Evolutionary conservation across 1,140 invertebrate genomes (phyloP), one percentile per base, ranked within the genome.

Genomic region (Ceratosolen fusciceps): DNA sequence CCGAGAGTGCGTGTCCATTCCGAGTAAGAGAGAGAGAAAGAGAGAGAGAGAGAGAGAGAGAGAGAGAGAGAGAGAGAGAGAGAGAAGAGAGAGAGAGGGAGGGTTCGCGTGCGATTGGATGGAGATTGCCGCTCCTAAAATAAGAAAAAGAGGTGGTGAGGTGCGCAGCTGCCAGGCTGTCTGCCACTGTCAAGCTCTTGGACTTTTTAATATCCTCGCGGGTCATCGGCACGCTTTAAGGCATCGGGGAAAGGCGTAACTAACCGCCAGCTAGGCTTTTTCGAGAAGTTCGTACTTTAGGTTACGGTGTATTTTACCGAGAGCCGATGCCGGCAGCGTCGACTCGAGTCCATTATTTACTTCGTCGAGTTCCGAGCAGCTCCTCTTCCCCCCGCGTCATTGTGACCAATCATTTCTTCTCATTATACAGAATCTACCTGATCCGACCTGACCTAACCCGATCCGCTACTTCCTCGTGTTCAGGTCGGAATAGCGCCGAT

Each of bases 111-210:
- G 60, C 58, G 60, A 9, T 65, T 31, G 21, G 34, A 24, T 12
- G 31, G 4, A n/a, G n/a, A 67, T 71, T 71, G 56, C 37, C 81
- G 72, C 86, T 84, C 84, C 74, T 65, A 83, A 86, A 86, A 87
- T 77, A 83, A 83, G 83, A 84, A 80, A 81, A 79, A 77, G 68
- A 77, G 24, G n/a, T 16, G 8, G 43, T 16, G 8, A 52, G 5
- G n/a, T 21, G 24, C 71, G 52, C 31, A n/a, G 85, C 84, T 87
- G 86, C 87, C 87, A 87, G 83, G 85, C 87, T 87, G 87, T 88
- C 87, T 88, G 84, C 84, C 85, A 80, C 83, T 75, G 77, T 79
- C 82, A 60, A 24, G n/a, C 67, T 47, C n/a, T 68, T 34, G 62
- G 24, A 39, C 16, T 62, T 60, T n/a, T 62, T 29, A 83, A 73